Evolutionary conservation across 2,888 invertebrate species (phyloP), one percentile per base, ranked within the genome.

Genomic region (Gerris lacustris): DNA sequence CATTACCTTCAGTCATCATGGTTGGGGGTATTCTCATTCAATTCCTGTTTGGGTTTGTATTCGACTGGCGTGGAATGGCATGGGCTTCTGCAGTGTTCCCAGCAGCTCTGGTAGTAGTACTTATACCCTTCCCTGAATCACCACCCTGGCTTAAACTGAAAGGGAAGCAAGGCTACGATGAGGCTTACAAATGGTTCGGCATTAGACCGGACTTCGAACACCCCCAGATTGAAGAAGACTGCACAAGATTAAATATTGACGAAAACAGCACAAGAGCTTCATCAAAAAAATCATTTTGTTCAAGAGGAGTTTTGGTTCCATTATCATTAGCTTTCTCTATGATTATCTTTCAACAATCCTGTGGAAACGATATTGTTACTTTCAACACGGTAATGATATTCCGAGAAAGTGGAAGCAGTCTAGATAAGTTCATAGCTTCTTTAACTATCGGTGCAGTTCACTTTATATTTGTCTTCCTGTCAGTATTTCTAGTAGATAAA

Each of bases 1-100:
- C 87, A 0, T 80, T 87, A 67, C 86, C 87, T 2, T 85, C 87
- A n/a, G 80, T 88, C 17, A 84, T 84, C 69, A 85, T 88, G 82
- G 86, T 87, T 0, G 75, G 86, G 15, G 88, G 88, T 4, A 86
- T 88, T 73, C 80, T 88, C 17, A 76, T 85, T 44, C 84, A 85
- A 0, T 88, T 88, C 77, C 73, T 83, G 6, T 80, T 85, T 5
- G 88, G 88, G 9, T 82, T 83, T 74, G 82, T 82, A 80, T 79
- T 86, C 0, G 80, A 82, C 70, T 88, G 87, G 87, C 80, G 83
- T 74, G 79, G 82, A 70, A 81, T 87, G 45, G 86, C 87, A 0
- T 82, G 84, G 75, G 78, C 84, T 15, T 85, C 85, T 6, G 82
- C 83, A 44, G 75, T 78, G 1, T 80, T 81, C 77, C 76, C 83